These are phyloP conservation scores for Ammodytes marinus DNA, from an alignment of 2,113 vertebrate species.

Conservation along the genomic window DNA sequence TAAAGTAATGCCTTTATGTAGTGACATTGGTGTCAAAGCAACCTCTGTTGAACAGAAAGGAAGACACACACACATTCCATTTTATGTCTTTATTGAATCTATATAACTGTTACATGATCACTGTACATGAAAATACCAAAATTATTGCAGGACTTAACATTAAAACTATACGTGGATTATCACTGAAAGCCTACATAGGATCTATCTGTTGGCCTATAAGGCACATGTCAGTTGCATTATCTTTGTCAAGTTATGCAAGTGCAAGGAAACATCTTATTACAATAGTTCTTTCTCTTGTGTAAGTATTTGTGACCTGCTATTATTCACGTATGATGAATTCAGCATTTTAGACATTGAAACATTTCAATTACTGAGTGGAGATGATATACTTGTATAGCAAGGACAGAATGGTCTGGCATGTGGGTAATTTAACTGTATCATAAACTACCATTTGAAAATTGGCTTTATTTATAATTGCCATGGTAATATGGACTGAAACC, in stretches of 20 bases:
- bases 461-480: background rate
- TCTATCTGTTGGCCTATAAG: background rate
- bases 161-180: background rate
- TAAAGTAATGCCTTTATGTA: conserved; percentile 2
- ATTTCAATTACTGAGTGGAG: background rate
- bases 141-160: background rate
- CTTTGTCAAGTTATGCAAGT: background rate
- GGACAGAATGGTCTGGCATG: too few relatives aligned
- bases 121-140: background rate
- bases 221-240: background rate
- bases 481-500: background rate
- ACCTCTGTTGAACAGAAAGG: too few relatives aligned
- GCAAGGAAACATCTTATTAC: too few relatives aligned
- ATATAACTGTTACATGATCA: background rate
- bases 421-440: background rate
- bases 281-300: too few relatives aligned
- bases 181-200: background rate
- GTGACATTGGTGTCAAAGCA: background rate
- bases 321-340: too few relatives aligned
- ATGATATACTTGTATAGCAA: background rate
- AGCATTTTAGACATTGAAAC: too few relatives aligned
- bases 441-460: background rate
- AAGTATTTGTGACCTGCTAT: too few relatives aligned
- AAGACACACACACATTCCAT: background rate
- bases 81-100: background rate